Percentiles rank a stretch among this genome's conserved stretches.
phyloP scores from a whole-genome alignment of 2,888 invertebrate species.

The Meandrusa payeni region DNA sequence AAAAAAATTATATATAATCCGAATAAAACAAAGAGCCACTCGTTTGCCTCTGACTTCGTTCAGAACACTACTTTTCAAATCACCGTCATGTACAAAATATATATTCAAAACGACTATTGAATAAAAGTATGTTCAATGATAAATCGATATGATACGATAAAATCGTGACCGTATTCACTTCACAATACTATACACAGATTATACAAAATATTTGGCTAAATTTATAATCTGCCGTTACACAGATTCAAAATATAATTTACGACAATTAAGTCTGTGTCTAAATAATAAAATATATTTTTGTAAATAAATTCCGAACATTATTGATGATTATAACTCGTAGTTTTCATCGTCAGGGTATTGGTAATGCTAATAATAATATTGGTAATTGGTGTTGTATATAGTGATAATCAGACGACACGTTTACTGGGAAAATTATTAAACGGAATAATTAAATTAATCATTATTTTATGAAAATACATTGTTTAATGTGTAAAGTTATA shows the following conservation, averaged over 20 bases:
- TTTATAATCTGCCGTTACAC: background rate
- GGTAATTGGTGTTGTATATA: conserved; percentile 23
- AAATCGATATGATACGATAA: no score
- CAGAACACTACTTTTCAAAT: conserved; percentile 13
- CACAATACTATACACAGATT: conserved; percentile 10
- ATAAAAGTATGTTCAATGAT: no score
- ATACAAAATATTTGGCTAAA: conserved; percentile 11
- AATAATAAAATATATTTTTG: conserved; percentile 33
- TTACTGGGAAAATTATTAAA: no score
- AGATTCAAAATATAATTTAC: conserved; percentile 1
- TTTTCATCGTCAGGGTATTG: conserved; percentile 31
- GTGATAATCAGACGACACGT: no score
- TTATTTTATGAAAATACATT: no score
- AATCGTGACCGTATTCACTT: conserved; percentile 14
- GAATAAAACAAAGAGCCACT: conserved; percentile 5
- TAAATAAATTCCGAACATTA: conserved; percentile 30
- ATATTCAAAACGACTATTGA: conserved; percentile 4
- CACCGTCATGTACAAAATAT: conserved; percentile 25
- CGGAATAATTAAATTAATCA: no score
- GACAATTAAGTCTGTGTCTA: background rate
- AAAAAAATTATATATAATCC: conserved; percentile 1
- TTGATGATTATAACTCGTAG: conserved; percentile 1
- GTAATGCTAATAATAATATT: conserved; percentile 28
- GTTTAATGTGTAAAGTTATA: no score
- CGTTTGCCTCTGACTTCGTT: conserved; percentile 13